phyloP scores from a whole-genome alignment of 2,888 invertebrate genomes.

The Papilio demoleus region DNA sequence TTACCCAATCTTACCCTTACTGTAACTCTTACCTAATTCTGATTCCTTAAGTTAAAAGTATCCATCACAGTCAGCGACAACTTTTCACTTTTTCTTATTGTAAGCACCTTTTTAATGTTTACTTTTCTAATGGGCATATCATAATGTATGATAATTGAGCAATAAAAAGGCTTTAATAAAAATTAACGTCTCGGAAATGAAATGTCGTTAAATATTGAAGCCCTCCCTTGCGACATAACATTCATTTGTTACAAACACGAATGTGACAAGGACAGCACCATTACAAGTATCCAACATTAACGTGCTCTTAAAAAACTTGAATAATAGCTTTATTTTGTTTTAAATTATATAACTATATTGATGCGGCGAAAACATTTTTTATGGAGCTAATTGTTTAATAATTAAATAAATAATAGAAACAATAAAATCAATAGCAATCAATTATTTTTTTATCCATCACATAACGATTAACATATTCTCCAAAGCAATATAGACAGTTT shows the following conservation, averaged over 20 bases:
- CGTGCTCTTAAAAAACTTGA: too few relatives aligned
- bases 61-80: not conserved
- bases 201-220: slow-evolving; percentile 61
- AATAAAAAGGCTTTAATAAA: slow-evolving; percentile 60
- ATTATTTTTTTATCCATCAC: slow-evolving; percentile 51
- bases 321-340: too few relatives aligned
- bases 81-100: slow-evolving; percentile 23
- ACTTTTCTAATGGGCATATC: slow-evolving; percentile 45
- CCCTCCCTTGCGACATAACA: slow-evolving; percentile 53
- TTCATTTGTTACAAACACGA: slow-evolving; percentile 39
- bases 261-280: slow-evolving; percentile 47
- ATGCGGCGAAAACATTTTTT: not conserved
- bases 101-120: slow-evolving; percentile 42
- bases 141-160: slow-evolving; percentile 52
- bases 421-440: slow-evolving; percentile 59
- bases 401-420: not conserved
- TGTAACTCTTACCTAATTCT: slow-evolving; percentile 21
- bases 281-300: too few relatives aligned
- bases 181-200: slow-evolving; percentile 70
- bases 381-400: not conserved
- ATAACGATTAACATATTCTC: slow-evolving; percentile 45
- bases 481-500: slow-evolving; percentile 61
- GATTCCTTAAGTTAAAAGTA: slow-evolving; percentile 26
- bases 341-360: not conserved
- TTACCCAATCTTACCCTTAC: slow-evolving; percentile 51